phyloP scores from a whole-genome alignment of 2,797 vertebrate genomes.

The Alosa sapidissima region DNA sequence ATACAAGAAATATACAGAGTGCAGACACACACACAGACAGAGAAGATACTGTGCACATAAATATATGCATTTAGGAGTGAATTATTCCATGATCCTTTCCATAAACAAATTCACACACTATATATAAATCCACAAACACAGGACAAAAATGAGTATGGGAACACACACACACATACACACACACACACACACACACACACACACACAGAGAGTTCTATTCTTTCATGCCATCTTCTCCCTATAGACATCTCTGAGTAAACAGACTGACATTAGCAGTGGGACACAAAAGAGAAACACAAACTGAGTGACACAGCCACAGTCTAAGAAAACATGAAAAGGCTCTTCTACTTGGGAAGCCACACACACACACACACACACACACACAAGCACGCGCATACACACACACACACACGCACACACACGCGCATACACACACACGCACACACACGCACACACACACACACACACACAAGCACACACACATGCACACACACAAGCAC shows the following conservation, averaged over 20 bases:
- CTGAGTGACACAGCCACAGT: not conserved
- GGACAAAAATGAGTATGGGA: not conserved
- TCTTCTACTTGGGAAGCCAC: not conserved
- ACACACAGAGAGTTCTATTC: not conserved
- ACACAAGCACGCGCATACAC: not conserved
- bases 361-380: not conserved
- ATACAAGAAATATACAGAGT: not conserved
- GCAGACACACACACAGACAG: not conserved
- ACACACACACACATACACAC: not conserved
- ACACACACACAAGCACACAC: not conserved
- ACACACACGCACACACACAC: not conserved
- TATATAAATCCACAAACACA: not conserved
- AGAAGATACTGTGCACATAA: not conserved
- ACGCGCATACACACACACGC: constrained; percentile 15
- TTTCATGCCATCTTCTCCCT: constrained; percentile 19
- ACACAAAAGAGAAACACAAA: constrained; percentile 14
- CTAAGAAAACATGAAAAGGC: constrained; percentile 12
- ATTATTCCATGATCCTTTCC: not conserved
- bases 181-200: not conserved
- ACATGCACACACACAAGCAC: not conserved
- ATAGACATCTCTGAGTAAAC: not conserved
- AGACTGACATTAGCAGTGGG: not conserved
- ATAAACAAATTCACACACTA: not conserved
- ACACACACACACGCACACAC: not conserved
- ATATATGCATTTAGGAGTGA: not conserved